Base-by-base conservation (phyloP, 2,888 invertebrate species). In the Stenodera caucasica region DNA sequence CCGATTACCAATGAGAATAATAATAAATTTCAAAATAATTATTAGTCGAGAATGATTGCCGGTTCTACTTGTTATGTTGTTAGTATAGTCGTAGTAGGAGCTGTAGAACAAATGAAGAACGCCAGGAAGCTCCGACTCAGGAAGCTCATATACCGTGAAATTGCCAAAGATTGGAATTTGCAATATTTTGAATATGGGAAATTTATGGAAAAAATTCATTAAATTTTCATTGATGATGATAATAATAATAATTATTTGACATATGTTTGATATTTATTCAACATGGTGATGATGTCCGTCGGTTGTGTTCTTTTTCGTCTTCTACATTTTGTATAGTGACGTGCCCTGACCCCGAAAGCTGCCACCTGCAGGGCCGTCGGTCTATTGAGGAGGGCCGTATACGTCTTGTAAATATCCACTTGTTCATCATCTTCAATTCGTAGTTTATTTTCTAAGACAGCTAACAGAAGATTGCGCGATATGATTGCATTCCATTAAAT, bases 281-380 rank as follows among this genome's bases (percentile, higher is more conserved):
- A 35, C 49, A 55, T 52, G 52, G 18, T 55, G 61, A 54, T 51
- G 58, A 40, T 40, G 18, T 40, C 37, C 37, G 37, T 40, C 37
- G 37, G 37, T 40, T 59, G 21, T 51, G 26, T 54, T 45, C 49
- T 26, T 55, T 59, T 51, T 51, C 56, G 49, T 53, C 57, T 60
- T 58, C 55, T 49, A n/a, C n/a, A n/a, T n/a, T 57, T 58, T 55
- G 26, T 40, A 57, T 58, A 63, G 63, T 70, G 72, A 72, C 69
- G 67, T 66, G 70, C 67, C 68, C 66, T 70, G 72, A 72, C 72
- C 71, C 58, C 61, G 66, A 52, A 67, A 67, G 72, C 72, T 66
- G 70, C 71, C 71, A 72, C 37, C 15, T 40, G 37, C 37, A 40
- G 37, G 55, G 72, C 66, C 64, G 61, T 64, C 66, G 60, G 64